Evolutionary conservation across 2,797 vertebrate species (phyloP).

Genomic region (Poeciliopsis paucimaculata): DNA sequence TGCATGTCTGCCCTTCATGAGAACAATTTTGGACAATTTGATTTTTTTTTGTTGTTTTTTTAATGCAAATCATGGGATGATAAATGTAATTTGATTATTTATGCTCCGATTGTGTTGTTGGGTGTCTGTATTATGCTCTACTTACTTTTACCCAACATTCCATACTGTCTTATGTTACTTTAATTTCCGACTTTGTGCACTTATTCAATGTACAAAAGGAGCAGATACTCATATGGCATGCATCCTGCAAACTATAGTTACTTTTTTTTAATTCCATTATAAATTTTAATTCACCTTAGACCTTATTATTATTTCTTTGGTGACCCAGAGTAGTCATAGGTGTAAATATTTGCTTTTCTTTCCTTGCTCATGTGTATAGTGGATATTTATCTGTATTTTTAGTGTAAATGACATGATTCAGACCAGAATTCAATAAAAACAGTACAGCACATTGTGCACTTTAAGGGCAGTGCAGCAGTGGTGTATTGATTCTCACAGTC

Average conservation of each 20-base stretch:
- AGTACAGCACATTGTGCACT: background rate
- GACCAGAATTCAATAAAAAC: slow-evolving; percentile 1
- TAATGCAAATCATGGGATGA: background rate
- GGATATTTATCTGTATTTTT: background rate
- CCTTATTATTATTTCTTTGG: background rate
- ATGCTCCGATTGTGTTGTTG: background rate
- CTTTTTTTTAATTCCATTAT: background rate
- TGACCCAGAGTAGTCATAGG: background rate
- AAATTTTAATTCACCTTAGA: background rate
- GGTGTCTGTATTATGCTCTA: background rate
- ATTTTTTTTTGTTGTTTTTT: background rate
- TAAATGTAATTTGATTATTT: background rate
- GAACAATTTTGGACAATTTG: background rate
- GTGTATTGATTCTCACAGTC: slow-evolving; percentile 5
- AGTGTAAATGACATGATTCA: background rate
- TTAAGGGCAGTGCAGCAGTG: background rate
- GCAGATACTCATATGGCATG: background rate
- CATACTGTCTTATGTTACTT: background rate
- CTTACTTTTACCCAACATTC: background rate
- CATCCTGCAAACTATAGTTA: background rate
- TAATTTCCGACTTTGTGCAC: background rate
- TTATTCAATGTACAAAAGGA: background rate
- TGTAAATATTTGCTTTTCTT: background rate
- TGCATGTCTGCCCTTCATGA: background rate
- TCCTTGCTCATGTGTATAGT: background rate